Evolutionary conservation across 2,888 invertebrate species (phyloP).

Genomic region (Pyrocoelia pectoralis): DNA sequence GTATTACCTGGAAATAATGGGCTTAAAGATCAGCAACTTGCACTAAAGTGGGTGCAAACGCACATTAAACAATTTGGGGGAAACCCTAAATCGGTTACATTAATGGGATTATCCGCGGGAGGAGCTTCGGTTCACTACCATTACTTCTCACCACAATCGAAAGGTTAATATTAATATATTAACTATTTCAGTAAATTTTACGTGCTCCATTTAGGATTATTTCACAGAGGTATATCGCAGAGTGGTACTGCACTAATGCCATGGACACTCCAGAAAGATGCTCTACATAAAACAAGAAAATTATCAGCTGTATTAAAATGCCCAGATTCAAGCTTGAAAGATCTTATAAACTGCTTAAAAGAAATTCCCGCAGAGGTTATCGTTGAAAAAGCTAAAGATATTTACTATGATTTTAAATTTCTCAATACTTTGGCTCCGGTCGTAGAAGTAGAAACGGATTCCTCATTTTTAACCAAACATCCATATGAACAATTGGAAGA

Average conservation of each 20-base stretch:
- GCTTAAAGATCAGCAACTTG: slow-evolving; percentile 69
- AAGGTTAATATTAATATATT: slow-evolving; percentile 67
- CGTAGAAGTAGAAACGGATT: slow-evolving; percentile 65
- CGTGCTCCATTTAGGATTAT: slow-evolving; percentile 47
- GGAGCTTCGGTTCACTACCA: slow-evolving; percentile 76
- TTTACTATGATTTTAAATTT: slow-evolving; percentile 59
- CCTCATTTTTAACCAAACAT: slow-evolving; percentile 71
- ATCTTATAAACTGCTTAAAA: slow-evolving; percentile 71
- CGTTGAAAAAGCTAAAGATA: slow-evolving; percentile 54
- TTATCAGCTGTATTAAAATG: slow-evolving; percentile 70
- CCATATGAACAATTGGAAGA: slow-evolving; percentile 69
- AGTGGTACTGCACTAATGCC: slow-evolving; percentile 72
- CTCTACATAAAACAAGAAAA: slow-evolving; percentile 66
- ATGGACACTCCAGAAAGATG: slow-evolving; percentile 61
- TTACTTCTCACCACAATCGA: slow-evolving; percentile 67
- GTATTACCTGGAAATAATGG: slow-evolving; percentile 55
- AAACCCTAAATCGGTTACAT: slow-evolving; percentile 69
- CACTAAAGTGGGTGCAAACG: slow-evolving; percentile 74
- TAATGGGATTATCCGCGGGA: slow-evolving; percentile 74
- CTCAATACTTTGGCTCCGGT: slow-evolving; percentile 70
- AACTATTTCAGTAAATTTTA: slow-evolving; percentile 64
- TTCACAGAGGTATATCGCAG: slow-evolving; percentile 68
- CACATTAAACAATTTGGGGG: slow-evolving; percentile 62
- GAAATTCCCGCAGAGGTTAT: slow-evolving; percentile 65
- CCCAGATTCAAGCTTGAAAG: slow-evolving; percentile 60